phyloP scores from a whole-genome alignment of 2,113 vertebrate genomes.

The Rhizomys pruinosus region DNA sequence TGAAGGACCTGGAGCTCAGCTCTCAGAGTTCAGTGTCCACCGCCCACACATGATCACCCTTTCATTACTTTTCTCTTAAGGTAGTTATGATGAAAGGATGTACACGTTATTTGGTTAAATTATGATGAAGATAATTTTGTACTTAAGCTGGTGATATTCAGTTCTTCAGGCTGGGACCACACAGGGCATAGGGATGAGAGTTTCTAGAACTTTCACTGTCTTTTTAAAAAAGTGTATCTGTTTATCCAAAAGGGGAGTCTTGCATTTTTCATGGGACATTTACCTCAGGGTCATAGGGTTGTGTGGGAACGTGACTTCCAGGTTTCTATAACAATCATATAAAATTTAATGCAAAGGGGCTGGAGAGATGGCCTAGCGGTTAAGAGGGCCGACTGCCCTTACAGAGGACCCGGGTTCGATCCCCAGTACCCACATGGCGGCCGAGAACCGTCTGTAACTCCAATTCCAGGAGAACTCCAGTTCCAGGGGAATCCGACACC shows the following conservation, averaged over 20 bases:
- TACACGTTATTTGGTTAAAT: neutral
- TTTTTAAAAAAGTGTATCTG: neutral
- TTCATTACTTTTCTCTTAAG: neutral
- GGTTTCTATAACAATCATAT: neutral
- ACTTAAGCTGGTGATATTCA: neutral
- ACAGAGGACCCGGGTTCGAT: no score
- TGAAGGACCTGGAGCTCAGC: no score
- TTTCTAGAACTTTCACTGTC: neutral
- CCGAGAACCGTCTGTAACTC: no score
- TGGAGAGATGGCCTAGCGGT: no score
- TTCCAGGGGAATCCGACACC: no score
- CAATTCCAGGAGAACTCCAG: no score
- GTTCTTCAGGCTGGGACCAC: no score
- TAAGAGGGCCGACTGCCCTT: no score
- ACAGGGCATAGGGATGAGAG: neutral
- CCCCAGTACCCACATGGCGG: no score
- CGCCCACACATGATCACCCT: neutral
- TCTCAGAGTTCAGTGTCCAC: neutral
- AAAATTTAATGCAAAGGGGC: neutral
- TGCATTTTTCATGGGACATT: neutral
- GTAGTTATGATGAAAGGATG: neutral
- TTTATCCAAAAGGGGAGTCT: neutral
- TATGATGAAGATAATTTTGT: neutral
- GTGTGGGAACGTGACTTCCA: neutral
- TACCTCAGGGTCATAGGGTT: neutral